A percentile compares a stretch with the other conserved stretches of the same genome.
Evolutionary conservation across 1,140 invertebrate species (phyloP).

Genomic region (Euura lappo): DNA sequence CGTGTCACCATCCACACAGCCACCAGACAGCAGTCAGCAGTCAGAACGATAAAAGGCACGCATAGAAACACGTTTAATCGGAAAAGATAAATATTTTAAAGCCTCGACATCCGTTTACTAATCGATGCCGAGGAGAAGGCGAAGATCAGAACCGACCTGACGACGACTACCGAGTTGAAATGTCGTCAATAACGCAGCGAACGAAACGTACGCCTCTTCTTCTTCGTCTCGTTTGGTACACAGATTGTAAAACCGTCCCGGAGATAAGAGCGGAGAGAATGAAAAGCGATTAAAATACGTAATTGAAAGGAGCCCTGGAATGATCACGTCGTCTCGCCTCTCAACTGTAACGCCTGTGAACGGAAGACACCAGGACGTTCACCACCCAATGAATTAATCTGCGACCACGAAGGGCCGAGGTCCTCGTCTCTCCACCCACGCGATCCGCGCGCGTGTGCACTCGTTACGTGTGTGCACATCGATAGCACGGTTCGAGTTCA

Average conservation of each 20-base stretch:
- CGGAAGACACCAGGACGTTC: neutral
- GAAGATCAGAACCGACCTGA: too few species aligned
- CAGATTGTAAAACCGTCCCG: too few species aligned
- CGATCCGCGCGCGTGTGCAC: too few species aligned
- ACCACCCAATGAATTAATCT: conserved; percentile 1
- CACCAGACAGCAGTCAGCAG: neutral
- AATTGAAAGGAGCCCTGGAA: conserved; percentile 1
- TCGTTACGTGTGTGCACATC: too few species aligned
- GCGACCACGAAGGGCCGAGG: neutral
- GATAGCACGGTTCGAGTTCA: too few species aligned
- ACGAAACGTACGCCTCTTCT: too few species aligned
- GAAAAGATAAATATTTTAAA: conserved; percentile 6
- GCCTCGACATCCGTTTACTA: neutral
- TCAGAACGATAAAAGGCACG: neutral
- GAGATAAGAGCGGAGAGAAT: neutral
- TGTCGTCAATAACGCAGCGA: too few species aligned
- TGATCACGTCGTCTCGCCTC: neutral
- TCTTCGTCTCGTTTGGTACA: too few species aligned
- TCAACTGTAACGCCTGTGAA: conserved; percentile 3
- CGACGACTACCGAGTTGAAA: too few species aligned
- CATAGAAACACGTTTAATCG: neutral
- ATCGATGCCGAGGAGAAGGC: neutral
- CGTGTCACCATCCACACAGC: neutral
- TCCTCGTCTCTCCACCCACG: neutral
- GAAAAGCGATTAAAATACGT: conserved; percentile 3